Conservation (phyloP, 2,113 vertebrate species). For the Ochotona curzoniae region DNA sequence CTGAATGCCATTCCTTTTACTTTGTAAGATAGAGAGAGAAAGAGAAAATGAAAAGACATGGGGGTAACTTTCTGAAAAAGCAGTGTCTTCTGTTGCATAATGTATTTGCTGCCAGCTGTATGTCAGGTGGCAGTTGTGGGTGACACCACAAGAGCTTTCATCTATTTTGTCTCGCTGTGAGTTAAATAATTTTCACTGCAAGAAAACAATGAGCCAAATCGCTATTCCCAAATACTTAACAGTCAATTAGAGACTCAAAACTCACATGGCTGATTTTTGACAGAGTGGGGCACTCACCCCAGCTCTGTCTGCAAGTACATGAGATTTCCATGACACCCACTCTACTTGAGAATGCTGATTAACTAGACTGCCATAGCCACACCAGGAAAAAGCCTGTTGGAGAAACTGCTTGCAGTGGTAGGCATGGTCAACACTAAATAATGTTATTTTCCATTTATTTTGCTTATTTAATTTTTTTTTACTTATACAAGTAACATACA, state of each 20-base stretch:
- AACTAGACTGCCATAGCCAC: neutral
- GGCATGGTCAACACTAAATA: neutral
- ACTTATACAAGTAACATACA: slow-evolving; percentile 14
- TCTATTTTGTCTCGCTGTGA: neutral
- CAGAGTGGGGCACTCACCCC: neutral
- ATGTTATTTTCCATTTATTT: slow-evolving; percentile 26
- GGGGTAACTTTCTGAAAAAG: neutral
- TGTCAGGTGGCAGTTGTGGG: neutral
- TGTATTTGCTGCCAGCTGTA: neutral
- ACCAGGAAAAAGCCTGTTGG: neutral
- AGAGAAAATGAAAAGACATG: neutral
- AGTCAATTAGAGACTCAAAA: neutral
- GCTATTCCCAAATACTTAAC: neutral
- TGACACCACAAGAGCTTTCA: neutral
- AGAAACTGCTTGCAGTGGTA: neutral
- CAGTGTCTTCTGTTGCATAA: neutral
- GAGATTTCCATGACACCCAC: neutral
- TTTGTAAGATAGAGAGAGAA: neutral
- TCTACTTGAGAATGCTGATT: slow-evolving; percentile 8
- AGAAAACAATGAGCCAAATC: neutral
- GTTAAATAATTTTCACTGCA: neutral
- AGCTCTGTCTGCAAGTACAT: neutral
- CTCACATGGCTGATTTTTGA: neutral
- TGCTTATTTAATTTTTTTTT: slow-evolving; percentile 25
- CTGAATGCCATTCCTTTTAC: neutral